Evolutionary conservation across 2,797 vertebrate genomes (phyloP).

Genomic region (Cheirogaleus major): DNA sequence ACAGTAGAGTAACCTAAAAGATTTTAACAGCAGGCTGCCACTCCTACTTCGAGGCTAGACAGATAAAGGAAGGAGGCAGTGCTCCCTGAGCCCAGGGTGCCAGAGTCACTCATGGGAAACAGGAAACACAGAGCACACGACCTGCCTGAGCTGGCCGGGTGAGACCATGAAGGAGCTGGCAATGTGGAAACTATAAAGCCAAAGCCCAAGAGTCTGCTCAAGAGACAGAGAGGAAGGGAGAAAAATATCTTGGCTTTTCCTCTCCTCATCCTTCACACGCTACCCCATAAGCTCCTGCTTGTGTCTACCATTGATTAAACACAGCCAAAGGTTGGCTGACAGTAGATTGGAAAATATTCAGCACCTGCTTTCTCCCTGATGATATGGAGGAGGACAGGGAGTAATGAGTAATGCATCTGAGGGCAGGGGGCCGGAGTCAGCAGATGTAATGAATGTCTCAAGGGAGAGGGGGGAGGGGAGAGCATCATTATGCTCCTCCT

Average conservation of each 20-base stretch:
- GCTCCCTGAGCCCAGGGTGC: background rate
- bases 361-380: background rate
- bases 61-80: background rate
- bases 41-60: background rate
- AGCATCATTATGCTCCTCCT: too few species aligned
- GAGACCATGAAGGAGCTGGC: background rate
- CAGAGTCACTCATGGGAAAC: background rate
- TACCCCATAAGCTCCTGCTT: background rate
- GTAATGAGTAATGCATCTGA: background rate
- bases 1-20: background rate
- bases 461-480: too few species aligned
- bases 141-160: background rate
- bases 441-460: background rate
- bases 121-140: too few species aligned
- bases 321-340: background rate
- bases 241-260: background rate
- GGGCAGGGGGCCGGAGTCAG: rapidly evolving
- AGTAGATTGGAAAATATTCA: background rate
- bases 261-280: background rate
- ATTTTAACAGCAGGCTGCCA: background rate
- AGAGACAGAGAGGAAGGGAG: background rate
- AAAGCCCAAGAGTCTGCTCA: too few species aligned
- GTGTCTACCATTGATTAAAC: background rate
- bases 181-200: background rate
- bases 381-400: background rate